These are phyloP conservation scores for Labia minor DNA, from an alignment of 2,888 invertebrate genomes.

Conservation along the genomic window DNA sequence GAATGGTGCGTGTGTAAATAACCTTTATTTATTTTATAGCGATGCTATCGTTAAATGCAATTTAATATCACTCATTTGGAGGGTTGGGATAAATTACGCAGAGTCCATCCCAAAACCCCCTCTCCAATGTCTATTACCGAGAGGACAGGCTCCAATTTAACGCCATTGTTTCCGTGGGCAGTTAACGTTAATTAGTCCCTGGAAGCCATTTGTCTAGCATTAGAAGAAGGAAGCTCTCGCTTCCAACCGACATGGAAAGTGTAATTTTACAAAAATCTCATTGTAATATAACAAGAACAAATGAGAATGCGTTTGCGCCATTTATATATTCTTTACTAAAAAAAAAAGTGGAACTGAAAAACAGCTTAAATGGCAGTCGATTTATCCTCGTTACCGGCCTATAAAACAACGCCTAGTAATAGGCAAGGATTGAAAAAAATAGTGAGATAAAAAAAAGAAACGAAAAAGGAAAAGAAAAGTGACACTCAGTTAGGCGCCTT, in stretches of 20 bases:
- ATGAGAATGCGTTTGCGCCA: not conserved
- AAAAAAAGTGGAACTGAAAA: conserved; percentile 7
- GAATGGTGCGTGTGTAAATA: not conserved
- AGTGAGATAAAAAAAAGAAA: not conserved
- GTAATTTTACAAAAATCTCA: not conserved
- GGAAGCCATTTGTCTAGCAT: not conserved
- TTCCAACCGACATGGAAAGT: not conserved
- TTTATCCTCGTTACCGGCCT: conserved; percentile 1
- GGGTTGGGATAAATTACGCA: not conserved
- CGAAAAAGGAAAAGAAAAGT: not conserved
- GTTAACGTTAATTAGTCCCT: conserved; percentile 6
- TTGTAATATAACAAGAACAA: not conserved
- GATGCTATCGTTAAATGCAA: conserved; percentile 8
- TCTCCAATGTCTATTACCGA: not conserved
- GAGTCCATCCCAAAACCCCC: not conserved
- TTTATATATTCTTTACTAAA: not conserved
- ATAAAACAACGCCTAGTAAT: conserved; percentile 13
- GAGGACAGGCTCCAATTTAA: conserved; percentile 7
- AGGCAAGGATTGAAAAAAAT: not conserved
- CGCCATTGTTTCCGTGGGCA: conserved; percentile 3
- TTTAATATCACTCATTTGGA: conserved; percentile 8
- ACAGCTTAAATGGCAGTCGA: not conserved
- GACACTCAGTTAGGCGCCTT: not conserved
- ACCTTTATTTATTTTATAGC: conserved; percentile 7
- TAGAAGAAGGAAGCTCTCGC: not conserved